Conservation (phyloP, 2,797 vertebrate species). For the Vireo griseus region DNA sequence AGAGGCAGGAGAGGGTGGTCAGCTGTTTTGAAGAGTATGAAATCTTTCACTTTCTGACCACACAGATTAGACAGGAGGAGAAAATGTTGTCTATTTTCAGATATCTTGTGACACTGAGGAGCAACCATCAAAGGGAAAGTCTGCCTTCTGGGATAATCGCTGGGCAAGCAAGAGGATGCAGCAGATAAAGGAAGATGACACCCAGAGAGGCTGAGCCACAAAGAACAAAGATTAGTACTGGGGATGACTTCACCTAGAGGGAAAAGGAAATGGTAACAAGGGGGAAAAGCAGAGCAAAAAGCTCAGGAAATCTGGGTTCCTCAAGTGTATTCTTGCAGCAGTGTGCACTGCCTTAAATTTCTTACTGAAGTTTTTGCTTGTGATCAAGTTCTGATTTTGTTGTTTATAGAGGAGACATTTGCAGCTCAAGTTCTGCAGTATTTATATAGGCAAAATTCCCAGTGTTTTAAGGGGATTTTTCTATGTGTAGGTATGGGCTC, state of each 20-base stretch:
- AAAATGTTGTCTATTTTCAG: not conserved
- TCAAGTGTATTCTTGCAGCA: not conserved
- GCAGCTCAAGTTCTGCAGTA: not conserved
- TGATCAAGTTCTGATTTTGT: not conserved
- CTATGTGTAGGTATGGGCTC: not conserved
- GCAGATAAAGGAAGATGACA: conserved; percentile 1
- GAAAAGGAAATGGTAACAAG: not conserved
- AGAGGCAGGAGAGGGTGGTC: not conserved
- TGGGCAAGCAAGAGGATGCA: not conserved
- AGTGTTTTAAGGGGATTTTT: conserved; percentile 24
- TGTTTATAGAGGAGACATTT: not conserved
- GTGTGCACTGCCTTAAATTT: not conserved
- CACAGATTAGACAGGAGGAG: not conserved
- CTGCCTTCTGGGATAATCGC: not conserved
- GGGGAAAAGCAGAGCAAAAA: not conserved
- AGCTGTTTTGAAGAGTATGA: not conserved
- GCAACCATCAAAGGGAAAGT: conserved; percentile 17
- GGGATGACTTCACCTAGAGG: not conserved
- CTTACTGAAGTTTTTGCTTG: not conserved
- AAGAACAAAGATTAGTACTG: not conserved
- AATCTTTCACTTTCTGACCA: conserved; percentile 45
- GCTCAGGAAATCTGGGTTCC: not conserved
- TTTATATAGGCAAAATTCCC: conserved; percentile 4
- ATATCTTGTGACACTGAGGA: conserved; percentile 19
- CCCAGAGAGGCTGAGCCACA: not conserved